Conservation (phyloP, 2,797 vertebrate species). For the Semaprochilodus insignis region DNA sequence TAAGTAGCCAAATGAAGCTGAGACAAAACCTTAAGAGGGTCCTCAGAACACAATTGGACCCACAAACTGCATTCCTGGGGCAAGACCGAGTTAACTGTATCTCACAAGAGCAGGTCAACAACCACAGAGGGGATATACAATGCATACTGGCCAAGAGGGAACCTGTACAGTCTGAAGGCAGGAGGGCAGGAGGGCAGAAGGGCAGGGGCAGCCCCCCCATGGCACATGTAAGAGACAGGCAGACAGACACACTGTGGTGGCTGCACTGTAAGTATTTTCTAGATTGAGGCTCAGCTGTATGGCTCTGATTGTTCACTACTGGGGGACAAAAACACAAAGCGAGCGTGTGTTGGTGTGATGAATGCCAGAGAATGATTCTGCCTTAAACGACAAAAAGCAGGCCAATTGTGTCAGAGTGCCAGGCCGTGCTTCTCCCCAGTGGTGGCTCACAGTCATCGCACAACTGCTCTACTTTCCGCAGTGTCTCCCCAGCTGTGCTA, state of each 20-base stretch:
- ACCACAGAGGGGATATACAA: too few species aligned
- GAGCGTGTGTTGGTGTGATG: constrained; percentile 49
- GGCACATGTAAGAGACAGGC: not conserved
- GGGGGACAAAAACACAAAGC: constrained; percentile 66
- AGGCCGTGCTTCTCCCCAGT: constrained; percentile 69
- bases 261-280: constrained; percentile 55
- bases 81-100: too few species aligned
- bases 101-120: too few species aligned
- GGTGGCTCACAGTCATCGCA: constrained; percentile 60
- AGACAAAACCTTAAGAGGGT: too few species aligned
- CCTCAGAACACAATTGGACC: too few species aligned
- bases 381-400: constrained; percentile 64
- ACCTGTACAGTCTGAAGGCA: too few species aligned
- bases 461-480: constrained; percentile 49
- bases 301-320: constrained; percentile 62
- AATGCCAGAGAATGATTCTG: constrained; percentile 66
- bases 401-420: constrained; percentile 74
- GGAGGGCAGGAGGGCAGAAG: too few species aligned
- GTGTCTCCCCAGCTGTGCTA: not conserved
- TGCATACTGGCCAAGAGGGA: too few species aligned
- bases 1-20: too few species aligned
- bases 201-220: too few species aligned
- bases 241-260: constrained; percentile 29
- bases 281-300: constrained; percentile 25
- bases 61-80: too few species aligned